phyloP scores from a whole-genome alignment of 2,888 invertebrate genomes.

The Furcula furcula region DNA sequence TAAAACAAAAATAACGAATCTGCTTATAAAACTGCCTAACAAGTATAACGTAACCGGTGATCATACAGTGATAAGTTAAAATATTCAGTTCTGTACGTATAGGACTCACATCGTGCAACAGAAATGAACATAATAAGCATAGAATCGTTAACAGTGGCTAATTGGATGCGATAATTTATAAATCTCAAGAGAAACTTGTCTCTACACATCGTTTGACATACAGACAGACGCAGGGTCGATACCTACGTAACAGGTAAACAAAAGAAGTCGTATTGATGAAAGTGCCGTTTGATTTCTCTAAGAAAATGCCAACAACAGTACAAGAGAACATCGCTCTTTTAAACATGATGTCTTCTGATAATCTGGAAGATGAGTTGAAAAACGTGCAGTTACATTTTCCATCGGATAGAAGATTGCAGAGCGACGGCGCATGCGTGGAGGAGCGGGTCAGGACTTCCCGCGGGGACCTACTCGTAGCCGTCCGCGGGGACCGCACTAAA shows the following conservation, averaged over 20 bases:
- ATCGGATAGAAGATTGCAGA: conserved; percentile 83
- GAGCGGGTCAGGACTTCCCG: conserved; percentile 95
- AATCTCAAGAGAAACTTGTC: conserved; percentile 31
- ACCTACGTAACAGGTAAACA: conserved; percentile 26
- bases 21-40: conserved; percentile 47
- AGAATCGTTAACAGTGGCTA: conserved; percentile 47
- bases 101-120: conserved; percentile 42
- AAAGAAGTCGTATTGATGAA: conserved; percentile 28
- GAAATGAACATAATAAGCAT: conserved; percentile 48
- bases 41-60: conserved; percentile 42
- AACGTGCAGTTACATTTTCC: conserved; percentile 95
- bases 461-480: conserved; percentile 95
- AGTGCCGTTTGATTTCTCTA: conserved; percentile 33
- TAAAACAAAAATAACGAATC: conserved; percentile 47
- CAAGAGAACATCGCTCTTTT: conserved; percentile 81
- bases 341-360: conserved; percentile 86
- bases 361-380: conserved; percentile 95
- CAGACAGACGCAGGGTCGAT: conserved; percentile 18
- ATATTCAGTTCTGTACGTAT: conserved; percentile 33
- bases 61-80: conserved; percentile 52
- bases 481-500: conserved; percentile 95
- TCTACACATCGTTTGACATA: conserved; percentile 10
- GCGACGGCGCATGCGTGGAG: conserved; percentile 79
- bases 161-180: conserved; percentile 51
- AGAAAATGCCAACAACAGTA: conserved; percentile 67